Percentiles rank a stretch among this genome's conserved stretches.
phyloP scores from a whole-genome alignment of 2,113 vertebrate genomes.

The Nothocercus nigrocapillus region DNA sequence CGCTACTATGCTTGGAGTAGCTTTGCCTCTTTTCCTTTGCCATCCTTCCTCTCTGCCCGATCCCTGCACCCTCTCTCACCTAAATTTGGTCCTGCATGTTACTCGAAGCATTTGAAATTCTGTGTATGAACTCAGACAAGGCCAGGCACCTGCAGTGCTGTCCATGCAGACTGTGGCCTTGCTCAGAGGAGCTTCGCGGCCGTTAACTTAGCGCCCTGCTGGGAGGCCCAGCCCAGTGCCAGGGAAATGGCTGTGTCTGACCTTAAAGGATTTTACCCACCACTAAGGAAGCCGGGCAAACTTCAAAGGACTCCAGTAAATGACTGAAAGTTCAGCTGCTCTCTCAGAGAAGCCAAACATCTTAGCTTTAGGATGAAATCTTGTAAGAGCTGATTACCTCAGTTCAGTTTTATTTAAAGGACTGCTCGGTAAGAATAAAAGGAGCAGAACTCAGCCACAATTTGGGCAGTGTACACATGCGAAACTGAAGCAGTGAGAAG shows the following conservation, averaged over 20 bases:
- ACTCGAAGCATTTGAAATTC: background rate
- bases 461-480: background rate
- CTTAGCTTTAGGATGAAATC: background rate
- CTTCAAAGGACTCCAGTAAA: background rate
- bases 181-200: background rate
- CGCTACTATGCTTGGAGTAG: background rate
- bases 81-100: background rate
- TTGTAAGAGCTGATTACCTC: background rate
- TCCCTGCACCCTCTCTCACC: background rate
- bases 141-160: background rate
- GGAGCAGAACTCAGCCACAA: background rate
- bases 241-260: background rate
- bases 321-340: background rate
- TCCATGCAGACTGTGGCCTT: background rate
- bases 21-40: background rate
- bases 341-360: background rate
- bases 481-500: background rate
- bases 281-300: background rate
- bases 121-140: background rate
- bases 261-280: background rate
- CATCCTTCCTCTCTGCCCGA: background rate
- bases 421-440: background rate
- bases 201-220: background rate
- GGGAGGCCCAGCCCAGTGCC: background rate
- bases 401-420: background rate